Conservation (phyloP, 2,113 vertebrate genomes). For the Pteruthius melanotis region DNA sequence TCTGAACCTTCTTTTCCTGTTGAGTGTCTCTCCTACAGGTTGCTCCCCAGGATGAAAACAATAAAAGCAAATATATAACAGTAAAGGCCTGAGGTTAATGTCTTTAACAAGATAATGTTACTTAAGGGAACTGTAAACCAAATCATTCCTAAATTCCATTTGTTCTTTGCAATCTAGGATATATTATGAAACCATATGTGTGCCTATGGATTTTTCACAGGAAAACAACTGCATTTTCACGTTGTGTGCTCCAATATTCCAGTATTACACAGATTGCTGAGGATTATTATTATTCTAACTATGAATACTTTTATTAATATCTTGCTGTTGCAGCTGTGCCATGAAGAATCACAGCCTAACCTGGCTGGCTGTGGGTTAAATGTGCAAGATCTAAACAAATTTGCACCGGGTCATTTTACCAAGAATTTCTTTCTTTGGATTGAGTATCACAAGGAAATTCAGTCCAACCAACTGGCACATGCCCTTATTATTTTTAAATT, state of each 20-base stretch:
- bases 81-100: conserved; percentile 78
- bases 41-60: conserved; percentile 76
- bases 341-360: background rate
- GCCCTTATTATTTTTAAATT: background rate
- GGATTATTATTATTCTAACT: background rate
- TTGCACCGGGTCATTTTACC: conserved; percentile 1
- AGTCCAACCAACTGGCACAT: conserved; percentile 9
- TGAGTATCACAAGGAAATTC: conserved; percentile 2
- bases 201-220: background rate
- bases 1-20: conserved; percentile 71
- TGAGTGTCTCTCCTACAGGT: conserved; percentile 73
- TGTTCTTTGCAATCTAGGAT: conserved; percentile 45
- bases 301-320: background rate
- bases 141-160: conserved; percentile 73
- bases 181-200: conserved; percentile 68
- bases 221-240: background rate
- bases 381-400: background rate
- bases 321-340: background rate
- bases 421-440: background rate
- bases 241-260: background rate
- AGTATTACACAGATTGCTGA: background rate
- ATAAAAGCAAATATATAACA: conserved; percentile 76
- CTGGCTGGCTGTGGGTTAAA: background rate
- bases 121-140: conserved; percentile 79
- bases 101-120: conserved; percentile 80